Conservation (phyloP, 2,797 vertebrate genomes). For the Melanotaenia maccullochi region DNA sequence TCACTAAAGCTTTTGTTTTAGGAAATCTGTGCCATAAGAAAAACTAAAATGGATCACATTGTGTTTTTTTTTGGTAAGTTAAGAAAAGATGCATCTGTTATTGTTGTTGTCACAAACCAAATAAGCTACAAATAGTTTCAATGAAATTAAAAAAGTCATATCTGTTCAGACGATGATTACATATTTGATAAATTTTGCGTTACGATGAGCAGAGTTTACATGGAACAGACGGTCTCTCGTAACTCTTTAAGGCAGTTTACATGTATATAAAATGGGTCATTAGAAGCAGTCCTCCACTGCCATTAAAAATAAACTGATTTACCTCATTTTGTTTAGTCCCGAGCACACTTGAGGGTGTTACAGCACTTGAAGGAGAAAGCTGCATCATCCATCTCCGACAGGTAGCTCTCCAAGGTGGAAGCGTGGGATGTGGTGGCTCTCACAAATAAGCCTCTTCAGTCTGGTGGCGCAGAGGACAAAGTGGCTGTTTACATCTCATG, state of each 20-base stretch:
- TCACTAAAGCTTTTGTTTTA: too few relatives aligned
- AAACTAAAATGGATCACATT: too few relatives aligned
- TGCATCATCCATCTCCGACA: slow-evolving; percentile 52
- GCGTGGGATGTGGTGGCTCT: slow-evolving; percentile 25
- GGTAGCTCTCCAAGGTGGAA: slow-evolving; percentile 50
- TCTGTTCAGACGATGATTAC: neutral
- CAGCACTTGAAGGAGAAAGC: slow-evolving; percentile 45
- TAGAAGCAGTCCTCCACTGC: slow-evolving; percentile 38
- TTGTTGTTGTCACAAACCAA: too few relatives aligned
- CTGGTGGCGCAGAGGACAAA: slow-evolving; percentile 9
- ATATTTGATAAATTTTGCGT: neutral
- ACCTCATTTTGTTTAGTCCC: slow-evolving; percentile 13
- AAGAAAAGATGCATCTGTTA: too few relatives aligned
- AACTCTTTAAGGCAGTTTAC: slow-evolving; percentile 27
- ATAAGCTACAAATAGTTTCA: too few relatives aligned
- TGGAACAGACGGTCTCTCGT: slow-evolving; percentile 15
- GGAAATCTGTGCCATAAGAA: too few relatives aligned
- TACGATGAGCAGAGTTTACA: neutral
- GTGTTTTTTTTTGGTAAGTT: too few relatives aligned
- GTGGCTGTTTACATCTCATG: slow-evolving; percentile 26
- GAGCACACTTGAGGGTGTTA: slow-evolving; percentile 25
- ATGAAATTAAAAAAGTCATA: too few relatives aligned
- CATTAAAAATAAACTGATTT: slow-evolving; percentile 50
- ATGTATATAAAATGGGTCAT: slow-evolving; percentile 42
- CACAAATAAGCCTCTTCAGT: slow-evolving; percentile 45